Evolutionary conservation across 2,888 invertebrate genomes (phyloP).

Genomic region (Mantis religiosa): DNA sequence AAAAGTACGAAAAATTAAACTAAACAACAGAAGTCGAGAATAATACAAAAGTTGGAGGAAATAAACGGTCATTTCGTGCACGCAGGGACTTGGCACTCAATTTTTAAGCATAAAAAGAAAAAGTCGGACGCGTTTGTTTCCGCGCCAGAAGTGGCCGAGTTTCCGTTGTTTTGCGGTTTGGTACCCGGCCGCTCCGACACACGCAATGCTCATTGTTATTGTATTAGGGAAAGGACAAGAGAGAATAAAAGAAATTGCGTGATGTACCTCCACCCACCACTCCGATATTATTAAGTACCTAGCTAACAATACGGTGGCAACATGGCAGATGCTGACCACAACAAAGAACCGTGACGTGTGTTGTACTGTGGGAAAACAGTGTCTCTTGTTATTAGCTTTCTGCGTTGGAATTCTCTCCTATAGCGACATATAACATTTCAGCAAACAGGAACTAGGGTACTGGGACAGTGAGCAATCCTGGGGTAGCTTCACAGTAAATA

Average conservation of each 20-base stretch:
- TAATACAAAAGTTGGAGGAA: neutral
- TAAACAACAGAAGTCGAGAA: neutral
- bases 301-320: neutral
- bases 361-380: neutral
- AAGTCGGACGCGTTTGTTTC: neutral
- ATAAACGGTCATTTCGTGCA: neutral
- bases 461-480: no score
- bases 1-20: neutral
- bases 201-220: neutral
- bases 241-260: conserved; percentile 9
- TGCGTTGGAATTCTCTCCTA: neutral
- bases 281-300: neutral
- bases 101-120: neutral
- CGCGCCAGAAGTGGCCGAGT: neutral
- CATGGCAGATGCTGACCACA: neutral
- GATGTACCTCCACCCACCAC: neutral
- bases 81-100: neutral
- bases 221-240: neutral
- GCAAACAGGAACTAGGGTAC: neutral
- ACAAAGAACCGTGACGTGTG: neutral
- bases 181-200: neutral
- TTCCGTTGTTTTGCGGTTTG: neutral
- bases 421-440: neutral
- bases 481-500: no score
- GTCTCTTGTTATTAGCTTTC: neutral